A percentile compares a stretch with the other conserved stretches of the same genome.
phyloP scores from a whole-genome alignment of 2,113 vertebrate species.

The Cygnus buccinator region DNA sequence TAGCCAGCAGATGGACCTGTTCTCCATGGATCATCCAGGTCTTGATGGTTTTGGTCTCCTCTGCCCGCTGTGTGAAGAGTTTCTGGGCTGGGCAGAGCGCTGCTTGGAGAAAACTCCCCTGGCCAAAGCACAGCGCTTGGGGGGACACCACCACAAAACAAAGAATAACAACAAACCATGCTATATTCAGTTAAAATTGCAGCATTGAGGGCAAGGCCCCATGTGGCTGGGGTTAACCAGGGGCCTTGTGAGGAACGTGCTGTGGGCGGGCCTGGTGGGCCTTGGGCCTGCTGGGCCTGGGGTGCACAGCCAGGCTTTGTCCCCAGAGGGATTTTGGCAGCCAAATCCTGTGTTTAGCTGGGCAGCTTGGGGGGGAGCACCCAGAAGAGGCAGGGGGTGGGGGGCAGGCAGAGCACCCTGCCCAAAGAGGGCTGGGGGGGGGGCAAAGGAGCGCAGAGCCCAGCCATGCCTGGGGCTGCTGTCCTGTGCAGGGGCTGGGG shows the following conservation, averaged over 20 bases:
- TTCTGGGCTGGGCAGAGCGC: accelerated
- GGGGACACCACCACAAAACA: neutral
- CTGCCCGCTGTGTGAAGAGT: neutral
- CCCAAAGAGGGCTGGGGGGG: neutral
- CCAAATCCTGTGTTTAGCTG: neutral
- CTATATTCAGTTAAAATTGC: neutral
- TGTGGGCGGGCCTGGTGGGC: neutral
- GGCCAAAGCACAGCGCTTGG: neutral
- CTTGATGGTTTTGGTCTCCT: neutral
- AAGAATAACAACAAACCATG: neutral
- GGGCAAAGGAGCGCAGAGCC: neutral
- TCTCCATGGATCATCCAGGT: neutral
- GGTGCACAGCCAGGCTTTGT: neutral
- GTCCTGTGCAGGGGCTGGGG: accelerated
- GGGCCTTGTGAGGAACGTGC: neutral
- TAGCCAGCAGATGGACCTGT: neutral
- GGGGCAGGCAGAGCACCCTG: neutral
- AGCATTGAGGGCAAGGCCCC: neutral
- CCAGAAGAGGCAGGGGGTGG: neutral
- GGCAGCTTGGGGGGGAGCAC: neutral
- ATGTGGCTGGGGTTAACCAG: neutral
- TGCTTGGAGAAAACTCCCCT: neutral
- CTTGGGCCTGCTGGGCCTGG: neutral
- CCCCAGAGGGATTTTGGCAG: neutral
- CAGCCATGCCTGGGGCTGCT: neutral